These are phyloP conservation scores for Cyclina sinensis DNA, from an alignment of 1,140 invertebrate species.

Conservation along the genomic window DNA sequence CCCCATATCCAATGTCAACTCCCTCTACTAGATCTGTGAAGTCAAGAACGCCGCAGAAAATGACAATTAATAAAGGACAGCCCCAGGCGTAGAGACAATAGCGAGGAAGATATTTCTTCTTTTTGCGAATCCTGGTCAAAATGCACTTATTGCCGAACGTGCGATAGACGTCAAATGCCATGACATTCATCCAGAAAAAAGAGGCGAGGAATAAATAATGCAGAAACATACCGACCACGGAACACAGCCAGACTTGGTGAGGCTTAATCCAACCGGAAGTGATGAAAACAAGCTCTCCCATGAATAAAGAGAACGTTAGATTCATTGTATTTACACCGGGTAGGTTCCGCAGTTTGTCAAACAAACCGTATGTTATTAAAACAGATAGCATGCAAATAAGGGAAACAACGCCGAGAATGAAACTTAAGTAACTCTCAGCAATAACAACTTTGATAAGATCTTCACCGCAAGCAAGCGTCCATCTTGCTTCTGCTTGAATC, in stretches of 20 bases:
- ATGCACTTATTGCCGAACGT: constrained; percentile 88
- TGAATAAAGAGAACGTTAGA: constrained; percentile 87
- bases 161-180: constrained; percentile 89
- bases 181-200: constrained; percentile 90
- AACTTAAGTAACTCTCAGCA: constrained; percentile 79
- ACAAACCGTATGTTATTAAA: constrained; percentile 86
- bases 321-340: constrained; percentile 88
- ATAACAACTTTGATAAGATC: constrained; percentile 68
- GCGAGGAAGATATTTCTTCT: constrained; percentile 85
- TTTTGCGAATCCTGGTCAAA: constrained; percentile 71
- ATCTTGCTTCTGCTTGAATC: not conserved
- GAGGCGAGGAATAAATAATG: constrained; percentile 88
- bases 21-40: constrained; percentile 79
- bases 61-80: constrained; percentile 87
- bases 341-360: constrained; percentile 87
- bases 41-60: constrained; percentile 87
- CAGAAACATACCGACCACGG: constrained; percentile 86
- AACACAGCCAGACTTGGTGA: constrained; percentile 75
- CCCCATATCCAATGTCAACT: constrained; percentile 78
- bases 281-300: constrained; percentile 87
- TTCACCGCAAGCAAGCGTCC: constrained; percentile 66
- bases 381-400: constrained; percentile 78
- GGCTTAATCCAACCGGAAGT: constrained; percentile 75
- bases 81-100: constrained; percentile 89
- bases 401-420: constrained; percentile 81